Percentiles rank a stretch among this genome's conserved stretches.
phyloP scores from a whole-genome alignment of 2,113 vertebrate genomes.

The Spea bombifrons region DNA sequence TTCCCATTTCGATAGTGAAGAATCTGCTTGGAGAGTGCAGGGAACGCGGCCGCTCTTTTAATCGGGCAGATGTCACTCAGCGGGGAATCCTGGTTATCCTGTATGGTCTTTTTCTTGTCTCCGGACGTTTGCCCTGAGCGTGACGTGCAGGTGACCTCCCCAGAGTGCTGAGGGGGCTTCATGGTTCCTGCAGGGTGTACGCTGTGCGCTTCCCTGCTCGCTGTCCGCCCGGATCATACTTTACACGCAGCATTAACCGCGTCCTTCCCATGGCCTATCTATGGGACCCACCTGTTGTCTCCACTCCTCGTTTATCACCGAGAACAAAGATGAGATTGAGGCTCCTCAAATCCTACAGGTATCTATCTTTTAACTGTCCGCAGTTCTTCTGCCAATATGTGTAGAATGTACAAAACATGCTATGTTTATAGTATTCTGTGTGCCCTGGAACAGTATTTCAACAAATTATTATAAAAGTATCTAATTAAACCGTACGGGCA shows the following conservation, averaged over 20 bases:
- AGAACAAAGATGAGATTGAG: constrained; percentile 69
- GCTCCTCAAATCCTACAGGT: constrained; percentile 83
- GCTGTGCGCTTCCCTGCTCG: constrained; percentile 13
- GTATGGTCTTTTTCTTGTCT: constrained; percentile 56
- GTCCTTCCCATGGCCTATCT: constrained; percentile 67
- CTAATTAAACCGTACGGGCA: too few relatives aligned
- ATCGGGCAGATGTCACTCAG: constrained; percentile 64
- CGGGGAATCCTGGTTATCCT: constrained; percentile 70
- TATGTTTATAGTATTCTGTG: background rate
- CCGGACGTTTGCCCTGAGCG: constrained; percentile 54
- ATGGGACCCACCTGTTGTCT: constrained; percentile 63
- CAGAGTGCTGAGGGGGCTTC: constrained; percentile 57
- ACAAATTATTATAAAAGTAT: too few relatives aligned
- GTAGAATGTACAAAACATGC: too few relatives aligned
- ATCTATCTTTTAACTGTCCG: constrained; percentile 50
- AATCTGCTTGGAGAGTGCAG: constrained; percentile 51
- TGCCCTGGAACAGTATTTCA: too few relatives aligned
- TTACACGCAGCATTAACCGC: constrained; percentile 44
- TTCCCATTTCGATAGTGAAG: constrained; percentile 61
- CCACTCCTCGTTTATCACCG: constrained; percentile 55
- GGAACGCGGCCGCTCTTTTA: constrained; percentile 63
- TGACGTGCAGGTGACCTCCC: constrained; percentile 59
- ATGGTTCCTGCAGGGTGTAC: constrained; percentile 47
- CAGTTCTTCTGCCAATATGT: background rate
- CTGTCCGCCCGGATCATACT: constrained; percentile 45